Evolutionary conservation across 2,113 vertebrate species (phyloP), one percentile per base, ranked within the genome.

Genomic region (Spizaetus ornatus): DNA sequence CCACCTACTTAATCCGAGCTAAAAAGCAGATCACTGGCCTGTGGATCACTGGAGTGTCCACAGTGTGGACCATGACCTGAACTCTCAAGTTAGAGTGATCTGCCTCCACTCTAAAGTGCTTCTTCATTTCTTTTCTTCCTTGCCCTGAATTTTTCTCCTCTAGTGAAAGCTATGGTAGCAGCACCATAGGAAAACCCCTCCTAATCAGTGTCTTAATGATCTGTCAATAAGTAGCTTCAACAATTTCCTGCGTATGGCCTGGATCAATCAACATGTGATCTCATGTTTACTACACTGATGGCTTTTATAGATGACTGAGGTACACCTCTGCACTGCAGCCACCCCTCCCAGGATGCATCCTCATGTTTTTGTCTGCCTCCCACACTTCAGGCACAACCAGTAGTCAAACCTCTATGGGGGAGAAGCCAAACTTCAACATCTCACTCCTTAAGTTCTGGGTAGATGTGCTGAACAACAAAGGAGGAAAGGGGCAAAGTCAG

Each of bases 331-430:
- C 34, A 16, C 72, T 14, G n/a, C 52, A 61, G 45, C 40, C 53
- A 48, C 40, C 14, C 27, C 43, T 88, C 27, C 48, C 27, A 10
- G 8, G 14, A 47, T 3, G 25, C 6, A 58, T 6, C 29, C 45
- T 93, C 52, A 8, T 5, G 7, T 8, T 47, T 84, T 47, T 73
- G 29, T 43, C 14, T n/a, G 40, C 26, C 40, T 34, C 59, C 10
- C 13, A 55, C 19, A 16, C 15, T 48, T 25, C 40, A 73, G 79
- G 40, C 38, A 42, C 26, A 72, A 47, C 4, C 45, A 20, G 52
- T 2, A 32, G 21, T 13, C 71, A 65, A 52, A 45, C 5, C 21
- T 42, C 53, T 21, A 32, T 0, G 4, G 18, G 11, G 22, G 16
- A 73, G 22, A 84, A 73, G 52, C 31, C 73, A 73, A 34, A 32